Evolutionary conservation across 37 sponge, comb jelly and placozoan genomes (phyloP), one percentile per base, ranked within the genome.

Genomic region (Agelas oroides): DNA sequence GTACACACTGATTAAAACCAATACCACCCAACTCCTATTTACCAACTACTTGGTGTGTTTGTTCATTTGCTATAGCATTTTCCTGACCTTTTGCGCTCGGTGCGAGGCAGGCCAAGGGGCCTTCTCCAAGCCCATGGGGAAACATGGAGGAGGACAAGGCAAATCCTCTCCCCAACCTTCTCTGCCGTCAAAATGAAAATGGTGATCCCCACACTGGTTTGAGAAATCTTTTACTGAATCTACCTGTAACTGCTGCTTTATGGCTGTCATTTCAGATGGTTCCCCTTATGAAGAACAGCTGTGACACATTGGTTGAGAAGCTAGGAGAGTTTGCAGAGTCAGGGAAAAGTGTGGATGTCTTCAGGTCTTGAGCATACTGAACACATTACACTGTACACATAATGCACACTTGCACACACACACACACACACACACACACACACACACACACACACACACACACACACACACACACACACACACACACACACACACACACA

Each of bases 81-180:
- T 53, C 84, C 84, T 21, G 76, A 66, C 53, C 32, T 65, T 20
- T 23, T 75, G 19, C 65, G 39, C 65, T 0, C 2, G 16, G 37
- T 58, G 32, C n/a, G 20, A 16, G 37, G 34, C 30, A 34, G 16
- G 52, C 59, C 66, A 12, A 54, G 72, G 28, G 88, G 88, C 17
- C 79, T 92, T 21, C 74, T 92, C 18, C 77, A 73, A 34, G 54
- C 79, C 19, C 68, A 75, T 35, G 92, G 71, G 16, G 84, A 87
- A 6, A 14, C 31, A n/a, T 92, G 92, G 92, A 70, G 62, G 64
- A 78, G 39, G 60, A 60, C 71, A 24, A 71, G 92, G 24, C 77
- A 72, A 14, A 78, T 62, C 18, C 88, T 92, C 74, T 77, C 92
- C 37, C 92, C 92, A 25, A 79, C 84, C 6, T 92, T 92, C 75